Percentiles rank a stretch among this genome's conserved stretches.
These are phyloP conservation scores for Calvadosia cruxmelitensis DNA, from an alignment of 30 jellyfish, hydroid and myxozoan genomes.

Conservation along the genomic window DNA sequence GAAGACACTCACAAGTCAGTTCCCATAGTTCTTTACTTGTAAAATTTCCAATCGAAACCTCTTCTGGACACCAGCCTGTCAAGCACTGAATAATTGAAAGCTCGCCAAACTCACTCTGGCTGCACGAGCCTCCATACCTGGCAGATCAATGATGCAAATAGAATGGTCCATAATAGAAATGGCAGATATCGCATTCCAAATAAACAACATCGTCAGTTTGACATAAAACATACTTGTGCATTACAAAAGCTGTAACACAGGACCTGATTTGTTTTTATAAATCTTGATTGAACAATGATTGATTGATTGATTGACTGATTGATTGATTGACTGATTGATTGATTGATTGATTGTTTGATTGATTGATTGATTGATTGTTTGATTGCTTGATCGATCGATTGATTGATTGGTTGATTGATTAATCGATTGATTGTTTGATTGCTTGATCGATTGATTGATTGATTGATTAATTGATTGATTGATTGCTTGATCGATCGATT, in stretches of 20 bases:
- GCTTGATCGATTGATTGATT: too few species aligned
- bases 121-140: constrained; percentile 62
- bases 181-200: background rate
- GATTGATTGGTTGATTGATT: too few species aligned
- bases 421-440: too few species aligned
- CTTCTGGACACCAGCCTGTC: constrained; percentile 95
- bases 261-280: background rate
- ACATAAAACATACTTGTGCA: too few species aligned
- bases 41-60: constrained; percentile 47
- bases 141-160: background rate
- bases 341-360: too few species aligned
- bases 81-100: constrained; percentile 48
- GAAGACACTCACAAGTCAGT: constrained; percentile 30
- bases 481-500: too few species aligned
- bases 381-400: too few species aligned
- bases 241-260: background rate
- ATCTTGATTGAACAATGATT: background rate
- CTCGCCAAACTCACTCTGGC: constrained; percentile 69
- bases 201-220: too few species aligned
- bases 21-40: constrained; percentile 65
- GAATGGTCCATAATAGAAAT: background rate
- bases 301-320: too few species aligned
- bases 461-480: too few species aligned
- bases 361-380: too few species aligned
- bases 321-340: too few species aligned